Base-by-base conservation (phyloP, 2,888 invertebrate species). In the Teleiodes luculella region DNA sequence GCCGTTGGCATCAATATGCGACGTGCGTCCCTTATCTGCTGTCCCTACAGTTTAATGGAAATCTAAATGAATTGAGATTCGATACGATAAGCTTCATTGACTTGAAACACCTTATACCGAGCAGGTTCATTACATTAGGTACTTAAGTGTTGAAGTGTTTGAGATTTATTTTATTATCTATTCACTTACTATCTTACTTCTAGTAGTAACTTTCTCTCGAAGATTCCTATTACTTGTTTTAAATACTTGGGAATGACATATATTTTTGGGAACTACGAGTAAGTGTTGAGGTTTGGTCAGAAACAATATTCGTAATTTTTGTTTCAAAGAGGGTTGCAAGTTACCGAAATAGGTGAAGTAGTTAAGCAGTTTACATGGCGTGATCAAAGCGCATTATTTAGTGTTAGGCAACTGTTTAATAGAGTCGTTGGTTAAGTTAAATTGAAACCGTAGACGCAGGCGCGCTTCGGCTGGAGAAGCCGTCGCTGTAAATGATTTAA, bases 51-150 rank as follows among this genome's bases (percentile, higher is more conserved):
- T 83, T 86, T 86, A 86, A 86, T 87, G 83, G 81, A 78, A 76
- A 78, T 83, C 84, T 85, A 86, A 87, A 87, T 80, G 83, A 84
- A 80, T 73, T 70, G 78, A 87, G 87, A 88, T 89, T 77, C 78
- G 74, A 83, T 80, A 73, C 78, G 88, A 89, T 88, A 89, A 86
- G 79, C 77, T 71, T 76, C 76, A 80, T 83, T 78, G 78, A 81
- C 77, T 80, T 68, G 70, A 77, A 78, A 83, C 80, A 82, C 76
- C 78, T 83, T 69, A 79, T 75, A 74, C 72, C 63, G 68, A 67
- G 68, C 69, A 67, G 72, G 74, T 78, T 82, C 81, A 83, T 83
- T 83, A 81, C 80, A 74, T 79, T 76, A 75, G 70, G 76, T 74
- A 63, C 76, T n/a, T 74, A 79, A 78, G 73, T 74, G 74, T 72